Evolutionary conservation across 2,888 invertebrate species (phyloP).

Genomic region (Mythimna vitellina): DNA sequence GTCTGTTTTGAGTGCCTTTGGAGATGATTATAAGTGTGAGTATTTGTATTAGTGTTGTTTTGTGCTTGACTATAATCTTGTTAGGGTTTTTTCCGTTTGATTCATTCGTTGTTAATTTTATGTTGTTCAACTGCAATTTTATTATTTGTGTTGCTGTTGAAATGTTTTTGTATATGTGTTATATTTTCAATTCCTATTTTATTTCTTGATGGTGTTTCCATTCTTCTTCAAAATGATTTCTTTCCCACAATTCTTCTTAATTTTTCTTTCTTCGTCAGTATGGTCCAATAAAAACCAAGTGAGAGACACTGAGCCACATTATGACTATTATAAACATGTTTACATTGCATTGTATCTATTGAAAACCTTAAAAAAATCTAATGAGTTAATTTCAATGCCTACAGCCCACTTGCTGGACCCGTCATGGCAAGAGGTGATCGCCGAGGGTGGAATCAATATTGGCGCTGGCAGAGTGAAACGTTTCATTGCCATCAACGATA

Average conservation of each 20-base stretch:
- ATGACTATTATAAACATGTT: neutral
- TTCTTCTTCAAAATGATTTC: no score
- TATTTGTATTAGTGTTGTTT: conserved; percentile 24
- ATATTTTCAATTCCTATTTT: neutral
- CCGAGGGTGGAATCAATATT: conserved; percentile 77
- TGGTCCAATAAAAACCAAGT: neutral
- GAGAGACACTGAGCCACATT: neutral
- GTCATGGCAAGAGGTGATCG: conserved; percentile 77
- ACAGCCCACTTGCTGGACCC: conserved; percentile 74
- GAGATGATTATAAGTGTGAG: conserved; percentile 61
- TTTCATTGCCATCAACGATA: conserved; percentile 79
- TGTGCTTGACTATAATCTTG: neutral
- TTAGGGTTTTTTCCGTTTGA: neutral
- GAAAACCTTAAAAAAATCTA: neutral
- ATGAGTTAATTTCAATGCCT: conserved; percentile 14
- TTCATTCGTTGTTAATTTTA: neutral
- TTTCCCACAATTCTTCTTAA: neutral
- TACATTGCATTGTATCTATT: neutral
- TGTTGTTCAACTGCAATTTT: neutral
- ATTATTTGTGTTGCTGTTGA: neutral
- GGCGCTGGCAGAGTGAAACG: conserved; percentile 81
- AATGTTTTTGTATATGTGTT: neutral
- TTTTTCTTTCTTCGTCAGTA: neutral
- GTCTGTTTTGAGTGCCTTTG: conserved; percentile 61
- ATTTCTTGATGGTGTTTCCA: neutral